Percentiles rank a stretch among this genome's conserved stretches.
phyloP scores from a whole-genome alignment of 2,797 vertebrate species.

The Lutjanus argentimaculatus region DNA sequence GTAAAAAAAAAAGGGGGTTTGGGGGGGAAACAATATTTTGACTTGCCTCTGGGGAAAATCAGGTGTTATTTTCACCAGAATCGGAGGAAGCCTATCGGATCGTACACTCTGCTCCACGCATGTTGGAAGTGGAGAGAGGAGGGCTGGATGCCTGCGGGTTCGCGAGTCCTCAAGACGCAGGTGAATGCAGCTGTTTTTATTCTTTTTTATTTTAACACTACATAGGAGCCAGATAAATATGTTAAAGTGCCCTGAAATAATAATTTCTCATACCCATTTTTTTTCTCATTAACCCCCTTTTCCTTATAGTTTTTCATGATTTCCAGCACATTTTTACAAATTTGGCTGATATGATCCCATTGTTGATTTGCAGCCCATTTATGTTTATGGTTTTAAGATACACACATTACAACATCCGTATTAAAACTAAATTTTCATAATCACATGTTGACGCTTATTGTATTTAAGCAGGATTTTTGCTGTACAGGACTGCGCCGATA shows the following conservation, averaged over 20 bases:
- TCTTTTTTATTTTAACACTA: neutral
- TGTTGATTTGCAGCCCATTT: neutral
- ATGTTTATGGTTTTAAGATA: neutral
- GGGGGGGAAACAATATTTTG: constrained; percentile 14
- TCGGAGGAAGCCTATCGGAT: constrained; percentile 42
- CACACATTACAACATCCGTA: neutral
- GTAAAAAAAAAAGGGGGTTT: neutral
- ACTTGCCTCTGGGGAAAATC: constrained; percentile 23
- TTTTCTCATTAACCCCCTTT: no score
- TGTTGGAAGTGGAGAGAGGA: constrained; percentile 59
- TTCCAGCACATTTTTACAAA: neutral
- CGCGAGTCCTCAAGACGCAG: constrained; percentile 75
- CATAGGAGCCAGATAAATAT: neutral
- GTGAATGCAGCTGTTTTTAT: constrained; percentile 73
- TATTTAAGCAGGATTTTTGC: neutral
- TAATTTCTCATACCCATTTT: neutral
- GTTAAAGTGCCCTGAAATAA: no score
- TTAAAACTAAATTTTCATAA: neutral
- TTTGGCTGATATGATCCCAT: neutral
- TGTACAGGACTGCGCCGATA: neutral
- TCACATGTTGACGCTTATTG: neutral
- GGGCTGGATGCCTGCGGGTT: constrained; percentile 66
- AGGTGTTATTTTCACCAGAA: constrained; percentile 23
- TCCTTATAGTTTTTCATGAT: neutral
- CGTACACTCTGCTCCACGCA: constrained; percentile 54